These are phyloP conservation scores for Rhodeus uyekii DNA, from an alignment of 2,797 vertebrate genomes.

Conservation along the genomic window DNA sequence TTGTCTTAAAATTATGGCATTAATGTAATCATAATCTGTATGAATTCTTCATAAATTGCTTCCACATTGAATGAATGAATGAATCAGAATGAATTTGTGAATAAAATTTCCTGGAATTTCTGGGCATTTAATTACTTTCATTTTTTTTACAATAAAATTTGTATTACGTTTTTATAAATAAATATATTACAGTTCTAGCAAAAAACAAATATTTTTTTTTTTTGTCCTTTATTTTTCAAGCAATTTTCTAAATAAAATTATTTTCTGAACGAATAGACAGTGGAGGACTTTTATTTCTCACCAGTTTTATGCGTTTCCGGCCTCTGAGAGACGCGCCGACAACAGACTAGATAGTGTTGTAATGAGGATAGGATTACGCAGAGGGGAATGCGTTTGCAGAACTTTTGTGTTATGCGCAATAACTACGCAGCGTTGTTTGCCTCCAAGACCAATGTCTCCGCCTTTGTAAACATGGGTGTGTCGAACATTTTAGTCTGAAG, in stretches of 20 bases:
- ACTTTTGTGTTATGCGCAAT: not conserved
- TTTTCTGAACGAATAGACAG: not conserved
- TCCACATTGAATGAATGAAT: not conserved
- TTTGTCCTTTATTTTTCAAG: not conserved
- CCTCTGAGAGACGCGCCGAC: too few relatives aligned
- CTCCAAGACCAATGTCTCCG: not conserved
- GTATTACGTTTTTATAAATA: not conserved
- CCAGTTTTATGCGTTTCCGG: not conserved
- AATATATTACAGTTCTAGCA: not conserved
- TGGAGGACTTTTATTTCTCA: conserved; percentile 20
- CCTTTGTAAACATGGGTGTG: conserved; percentile 26
- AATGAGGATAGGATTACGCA: not conserved
- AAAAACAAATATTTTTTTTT: not conserved
- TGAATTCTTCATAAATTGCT: not conserved
- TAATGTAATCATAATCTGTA: not conserved
- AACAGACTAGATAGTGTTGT: not conserved
- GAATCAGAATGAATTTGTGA: not conserved
- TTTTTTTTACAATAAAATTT: not conserved
- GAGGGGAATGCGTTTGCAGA: not conserved
- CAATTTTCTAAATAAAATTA: not conserved
- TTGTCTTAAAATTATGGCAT: not conserved
- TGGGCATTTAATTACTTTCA: not conserved
- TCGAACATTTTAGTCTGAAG: conserved; percentile 2
- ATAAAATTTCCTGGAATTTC: not conserved
- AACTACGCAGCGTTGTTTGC: not conserved